These are phyloP conservation scores for Rhea americana DNA, from an alignment of 2,113 vertebrate species.

Conservation along the genomic window DNA sequence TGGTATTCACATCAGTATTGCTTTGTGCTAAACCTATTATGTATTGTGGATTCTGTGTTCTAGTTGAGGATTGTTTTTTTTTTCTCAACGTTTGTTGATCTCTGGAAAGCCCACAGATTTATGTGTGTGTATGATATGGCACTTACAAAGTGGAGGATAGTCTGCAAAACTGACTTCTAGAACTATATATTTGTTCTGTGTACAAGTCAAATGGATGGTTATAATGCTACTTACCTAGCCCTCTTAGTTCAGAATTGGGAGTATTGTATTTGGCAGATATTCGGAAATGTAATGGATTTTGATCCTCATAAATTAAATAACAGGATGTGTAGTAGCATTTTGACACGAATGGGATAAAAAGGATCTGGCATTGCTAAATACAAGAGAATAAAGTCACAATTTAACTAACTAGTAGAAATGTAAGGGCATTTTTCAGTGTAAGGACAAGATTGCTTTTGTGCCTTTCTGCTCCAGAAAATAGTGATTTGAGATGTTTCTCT, in stretches of 20 bases:
- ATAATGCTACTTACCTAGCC: not conserved
- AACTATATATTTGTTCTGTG: not conserved
- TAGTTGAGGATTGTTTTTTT: not conserved
- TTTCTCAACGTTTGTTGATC: not conserved
- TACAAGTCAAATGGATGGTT: not conserved
- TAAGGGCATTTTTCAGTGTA: not conserved
- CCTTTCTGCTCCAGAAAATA: rapidly evolving
- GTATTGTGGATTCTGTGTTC: not conserved
- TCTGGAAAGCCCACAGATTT: not conserved
- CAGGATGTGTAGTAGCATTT: not conserved
- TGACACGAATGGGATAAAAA: not conserved
- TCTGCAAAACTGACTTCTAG: not conserved
- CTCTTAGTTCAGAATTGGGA: not conserved
- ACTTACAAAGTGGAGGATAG: not conserved
- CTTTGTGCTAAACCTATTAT: not conserved
- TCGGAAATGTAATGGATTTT: not conserved
- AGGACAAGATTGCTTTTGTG: not conserved
- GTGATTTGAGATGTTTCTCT: not conserved
- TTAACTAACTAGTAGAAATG: not conserved
- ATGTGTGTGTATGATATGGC: not conserved
- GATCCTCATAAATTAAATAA: not conserved
- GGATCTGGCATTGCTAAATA: not conserved
- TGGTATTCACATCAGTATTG: not conserved
- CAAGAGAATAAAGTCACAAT: not conserved
- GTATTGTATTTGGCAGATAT: not conserved